A percentile compares a stretch with the other conserved stretches of the same genome.
These are phyloP conservation scores for Atractosteus spatula DNA, from an alignment of 2,113 vertebrate species.

Conservation along the genomic window DNA sequence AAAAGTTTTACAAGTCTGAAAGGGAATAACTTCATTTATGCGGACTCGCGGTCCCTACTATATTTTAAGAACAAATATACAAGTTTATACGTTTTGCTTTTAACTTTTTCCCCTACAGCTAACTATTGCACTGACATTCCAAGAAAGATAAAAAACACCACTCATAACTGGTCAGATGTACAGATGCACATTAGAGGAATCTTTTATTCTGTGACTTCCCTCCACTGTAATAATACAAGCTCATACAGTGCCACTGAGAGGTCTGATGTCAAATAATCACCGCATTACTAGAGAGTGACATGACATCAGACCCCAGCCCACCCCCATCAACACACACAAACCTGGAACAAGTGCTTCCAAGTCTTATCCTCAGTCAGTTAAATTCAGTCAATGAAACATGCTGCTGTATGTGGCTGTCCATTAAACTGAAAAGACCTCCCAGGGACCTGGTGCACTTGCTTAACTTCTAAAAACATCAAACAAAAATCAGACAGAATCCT, in stretches of 20 bases:
- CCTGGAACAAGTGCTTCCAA: too few relatives aligned
- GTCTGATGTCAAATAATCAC: not conserved
- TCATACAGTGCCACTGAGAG: conserved; percentile 14
- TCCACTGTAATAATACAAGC: conserved; percentile 7
- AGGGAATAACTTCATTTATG: conserved; percentile 49
- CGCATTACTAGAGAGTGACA: not conserved
- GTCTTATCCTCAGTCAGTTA: too few relatives aligned
- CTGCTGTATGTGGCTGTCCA: too few relatives aligned
- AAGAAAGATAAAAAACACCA: conserved; percentile 32
- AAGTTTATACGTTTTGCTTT: conserved; percentile 42
- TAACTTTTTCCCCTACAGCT: conserved; percentile 37
- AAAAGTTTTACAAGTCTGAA: conserved; percentile 32
- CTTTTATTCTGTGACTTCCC: not conserved
- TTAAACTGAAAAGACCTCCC: too few relatives aligned
- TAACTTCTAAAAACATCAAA: too few relatives aligned
- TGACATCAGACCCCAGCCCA: not conserved
- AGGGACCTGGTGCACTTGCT: too few relatives aligned
- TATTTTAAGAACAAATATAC: conserved; percentile 38
- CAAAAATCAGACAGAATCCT: too few relatives aligned
- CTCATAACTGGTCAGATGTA: conserved; percentile 27
- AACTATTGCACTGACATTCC: conserved; percentile 51
- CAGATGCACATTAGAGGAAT: conserved; percentile 5
- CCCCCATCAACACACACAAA: not conserved
- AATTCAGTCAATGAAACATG: too few relatives aligned
- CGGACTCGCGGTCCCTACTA: conserved; percentile 46